Base-by-base conservation (phyloP, 2,797 vertebrate species). In the Coregonus suidteri region DNA sequence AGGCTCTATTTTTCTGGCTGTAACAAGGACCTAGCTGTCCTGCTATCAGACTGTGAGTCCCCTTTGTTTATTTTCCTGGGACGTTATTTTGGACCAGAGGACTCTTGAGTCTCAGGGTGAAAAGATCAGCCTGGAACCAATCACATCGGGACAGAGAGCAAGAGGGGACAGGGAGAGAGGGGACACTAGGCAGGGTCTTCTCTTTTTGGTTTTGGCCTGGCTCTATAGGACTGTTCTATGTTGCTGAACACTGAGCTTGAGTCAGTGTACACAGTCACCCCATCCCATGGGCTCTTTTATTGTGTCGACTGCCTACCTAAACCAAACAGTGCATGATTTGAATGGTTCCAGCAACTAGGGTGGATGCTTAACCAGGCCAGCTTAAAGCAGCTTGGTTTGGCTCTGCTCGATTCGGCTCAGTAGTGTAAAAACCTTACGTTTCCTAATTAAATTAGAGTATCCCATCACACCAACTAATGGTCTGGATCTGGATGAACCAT, bases 31-130 rank as follows among this genome's bases (percentile, higher is more conserved):
- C 82, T 81, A 86, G 88, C 88, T 93, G 87, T 91, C 87, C 88
- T 88, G 41, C 76, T 82, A 85, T 90, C 88, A 84, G 83, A 75
- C 79, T 82, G 83, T 86, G 89, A 88, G 84, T 88, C 81, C 83
- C 77, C 87, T 91, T 93, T 94, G 92, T 93, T 89, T 88, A 81
- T 79, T 64, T 73, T 76, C 75, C 69, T 80, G 85, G 77, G 67
- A 79, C 80, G 87, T 82, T 71, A 25, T 77, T 81, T 78, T 84
- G 84, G 79, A 79, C 73, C 77, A 80, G 59, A 78, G 79, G 73
- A 85, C 87, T 84, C 87, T 71, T 81, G 84, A 85, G 84, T 84
- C 83, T 84, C 78, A 69, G 86, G 83, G 82, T 84, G 75, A 81
- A 86, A 62, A 90, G 90, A 88, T 35, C 86, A 85, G 77, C 41